A percentile compares a stretch with the other conserved stretches of the same genome.
Evolutionary conservation across 2,113 vertebrate species (phyloP).

Genomic region (Petaurus breviceps): DNA sequence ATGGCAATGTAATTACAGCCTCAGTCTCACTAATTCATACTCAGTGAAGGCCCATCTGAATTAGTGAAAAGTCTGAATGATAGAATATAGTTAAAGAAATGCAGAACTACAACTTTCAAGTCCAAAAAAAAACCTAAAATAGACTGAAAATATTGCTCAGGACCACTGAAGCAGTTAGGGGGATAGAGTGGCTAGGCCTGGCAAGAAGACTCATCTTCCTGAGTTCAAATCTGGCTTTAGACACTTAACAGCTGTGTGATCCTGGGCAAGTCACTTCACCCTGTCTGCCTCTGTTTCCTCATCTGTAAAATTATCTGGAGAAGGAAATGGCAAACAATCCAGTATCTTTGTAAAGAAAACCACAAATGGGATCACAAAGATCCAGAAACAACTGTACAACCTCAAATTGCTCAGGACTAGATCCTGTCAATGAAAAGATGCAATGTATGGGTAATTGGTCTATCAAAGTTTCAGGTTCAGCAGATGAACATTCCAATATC

Average conservation of each 20-base stretch:
- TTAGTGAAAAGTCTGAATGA: constrained; percentile 59
- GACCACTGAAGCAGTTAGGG: background rate
- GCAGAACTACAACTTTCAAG: constrained; percentile 51
- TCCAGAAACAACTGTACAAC: background rate
- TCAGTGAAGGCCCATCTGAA: constrained; percentile 37
- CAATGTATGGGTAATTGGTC: constrained; percentile 62
- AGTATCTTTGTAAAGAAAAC: background rate
- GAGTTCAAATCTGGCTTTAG: background rate
- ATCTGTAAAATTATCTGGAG: background rate
- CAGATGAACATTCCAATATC: constrained; percentile 62
- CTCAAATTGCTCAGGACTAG: constrained; percentile 49
- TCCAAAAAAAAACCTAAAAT: background rate
- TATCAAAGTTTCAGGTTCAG: constrained; percentile 37
- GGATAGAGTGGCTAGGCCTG: background rate
- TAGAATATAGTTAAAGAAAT: constrained; percentile 50
- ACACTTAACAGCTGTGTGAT: background rate
- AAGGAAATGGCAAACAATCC: background rate
- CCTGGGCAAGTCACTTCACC: background rate
- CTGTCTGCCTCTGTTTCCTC: background rate
- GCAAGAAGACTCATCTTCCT: background rate
- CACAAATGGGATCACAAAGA: background rate
- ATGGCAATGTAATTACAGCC: constrained; percentile 67
- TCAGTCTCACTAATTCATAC: constrained; percentile 54
- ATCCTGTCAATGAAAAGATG: constrained; percentile 50
- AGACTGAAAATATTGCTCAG: background rate